Evolutionary conservation across 2,113 vertebrate species (phyloP).

Genomic region (Hiodon alosoides): DNA sequence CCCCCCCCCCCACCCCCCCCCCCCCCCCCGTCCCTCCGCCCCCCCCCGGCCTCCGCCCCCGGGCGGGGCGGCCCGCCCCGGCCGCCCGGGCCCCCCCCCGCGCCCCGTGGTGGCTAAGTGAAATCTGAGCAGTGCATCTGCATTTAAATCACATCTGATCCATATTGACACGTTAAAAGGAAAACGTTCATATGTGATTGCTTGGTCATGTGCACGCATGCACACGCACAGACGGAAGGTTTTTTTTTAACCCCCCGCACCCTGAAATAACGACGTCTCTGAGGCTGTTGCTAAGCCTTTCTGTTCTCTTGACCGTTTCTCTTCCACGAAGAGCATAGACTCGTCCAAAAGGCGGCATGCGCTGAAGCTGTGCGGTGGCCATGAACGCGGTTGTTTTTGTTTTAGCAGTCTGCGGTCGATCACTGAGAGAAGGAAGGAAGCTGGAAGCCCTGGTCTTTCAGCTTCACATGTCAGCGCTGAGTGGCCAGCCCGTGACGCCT

Average conservation of each 20-base stretch:
- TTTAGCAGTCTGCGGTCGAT: constrained; percentile 13
- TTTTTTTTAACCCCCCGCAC: not conserved
- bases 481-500: not conserved
- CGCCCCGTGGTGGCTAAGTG: not conserved
- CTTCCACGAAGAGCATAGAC: not conserved
- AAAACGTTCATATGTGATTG: not conserved
- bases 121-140: not conserved
- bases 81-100: too few species aligned
- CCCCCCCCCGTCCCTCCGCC: too few species aligned
- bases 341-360: not conserved
- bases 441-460: not conserved
- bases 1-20: too few species aligned
- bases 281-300: not conserved
- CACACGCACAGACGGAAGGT: not conserved
- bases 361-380: not conserved
- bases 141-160: not conserved
- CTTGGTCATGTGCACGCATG: not conserved
- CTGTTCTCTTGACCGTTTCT: not conserved
- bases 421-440: constrained; percentile 18
- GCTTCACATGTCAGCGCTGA: not conserved
- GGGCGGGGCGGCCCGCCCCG: too few species aligned
- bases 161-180: too few species aligned
- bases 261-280: not conserved
- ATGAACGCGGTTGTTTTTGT: not conserved
- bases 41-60: too few species aligned